phyloP scores from a whole-genome alignment of 2,797 vertebrate genomes.

The Dromococcyx pavoninus region DNA sequence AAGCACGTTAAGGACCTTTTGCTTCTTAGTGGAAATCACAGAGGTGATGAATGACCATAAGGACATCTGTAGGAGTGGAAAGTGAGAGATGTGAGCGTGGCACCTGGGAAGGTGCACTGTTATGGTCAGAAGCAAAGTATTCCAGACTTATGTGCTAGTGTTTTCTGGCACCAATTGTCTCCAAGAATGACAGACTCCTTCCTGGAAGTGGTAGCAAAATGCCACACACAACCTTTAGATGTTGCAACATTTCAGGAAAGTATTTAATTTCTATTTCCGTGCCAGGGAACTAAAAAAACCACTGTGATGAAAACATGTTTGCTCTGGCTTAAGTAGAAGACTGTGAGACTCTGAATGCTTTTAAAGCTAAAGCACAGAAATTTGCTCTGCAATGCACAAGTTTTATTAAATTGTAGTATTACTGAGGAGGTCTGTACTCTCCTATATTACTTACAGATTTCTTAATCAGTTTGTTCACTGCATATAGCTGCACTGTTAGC shows the following conservation, averaged over 20 bases:
- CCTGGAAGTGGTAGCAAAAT: neutral
- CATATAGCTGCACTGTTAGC: neutral
- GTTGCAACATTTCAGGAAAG: constrained; percentile 3
- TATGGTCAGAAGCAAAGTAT: neutral
- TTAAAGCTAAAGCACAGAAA: neutral
- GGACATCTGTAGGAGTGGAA: constrained; percentile 63
- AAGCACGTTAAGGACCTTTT: constrained; percentile 46
- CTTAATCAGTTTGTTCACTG: neutral
- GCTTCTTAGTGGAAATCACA: constrained; percentile 60
- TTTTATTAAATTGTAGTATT: neutral
- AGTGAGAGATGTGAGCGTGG: neutral
- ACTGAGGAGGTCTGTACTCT: neutral
- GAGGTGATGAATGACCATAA: constrained; percentile 70
- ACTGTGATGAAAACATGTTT: neutral
- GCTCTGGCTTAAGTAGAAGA: neutral
- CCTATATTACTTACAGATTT: neutral
- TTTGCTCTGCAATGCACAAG: neutral
- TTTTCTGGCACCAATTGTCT: neutral
- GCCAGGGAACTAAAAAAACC: neutral
- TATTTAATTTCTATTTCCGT: constrained; percentile 14
- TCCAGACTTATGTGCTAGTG: neutral
- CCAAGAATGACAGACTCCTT: neutral
- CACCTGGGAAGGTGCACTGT: constrained; percentile 44
- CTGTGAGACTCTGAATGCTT: neutral
- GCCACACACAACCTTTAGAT: constrained; percentile 18